Evolutionary conservation across 2,888 invertebrate genomes (phyloP).

Genomic region (Automeris io): DNA sequence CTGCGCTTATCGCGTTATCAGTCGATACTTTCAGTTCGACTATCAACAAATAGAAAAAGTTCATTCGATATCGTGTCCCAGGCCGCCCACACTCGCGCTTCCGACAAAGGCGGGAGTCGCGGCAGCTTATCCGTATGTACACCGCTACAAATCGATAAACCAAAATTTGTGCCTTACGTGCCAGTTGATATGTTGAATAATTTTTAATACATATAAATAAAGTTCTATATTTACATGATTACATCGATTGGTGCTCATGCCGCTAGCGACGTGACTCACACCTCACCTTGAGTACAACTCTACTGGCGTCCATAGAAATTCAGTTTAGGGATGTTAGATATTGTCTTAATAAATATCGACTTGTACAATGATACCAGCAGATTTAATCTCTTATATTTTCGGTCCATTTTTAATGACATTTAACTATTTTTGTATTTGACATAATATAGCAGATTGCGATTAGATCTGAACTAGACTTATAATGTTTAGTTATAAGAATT

Average conservation of each 20-base stretch:
- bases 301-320: too few species aligned
- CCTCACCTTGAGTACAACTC: not conserved
- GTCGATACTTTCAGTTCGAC: too few species aligned
- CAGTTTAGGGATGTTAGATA: not conserved
- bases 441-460: too few species aligned
- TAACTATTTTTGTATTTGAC: too few species aligned
- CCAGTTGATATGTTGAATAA: not conserved
- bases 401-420: too few species aligned
- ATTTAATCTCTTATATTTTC: too few species aligned
- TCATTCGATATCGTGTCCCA: not conserved
- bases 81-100: not conserved
- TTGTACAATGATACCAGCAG: too few species aligned
- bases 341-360: not conserved
- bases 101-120: not conserved
- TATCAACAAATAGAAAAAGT: not conserved
- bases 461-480: too few species aligned
- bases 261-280: conserved; percentile 11
- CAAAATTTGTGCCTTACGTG: not conserved
- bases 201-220: too few species aligned
- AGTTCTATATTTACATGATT: not conserved
- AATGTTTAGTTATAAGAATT: too few species aligned
- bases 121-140: not conserved
- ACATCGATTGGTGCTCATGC: not conserved
- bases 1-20: too few species aligned
- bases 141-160: not conserved